Evolutionary conservation across 2,113 vertebrate genomes (phyloP), one percentile per base, ranked within the genome.

Genomic region (Apodemus speciosus): DNA sequence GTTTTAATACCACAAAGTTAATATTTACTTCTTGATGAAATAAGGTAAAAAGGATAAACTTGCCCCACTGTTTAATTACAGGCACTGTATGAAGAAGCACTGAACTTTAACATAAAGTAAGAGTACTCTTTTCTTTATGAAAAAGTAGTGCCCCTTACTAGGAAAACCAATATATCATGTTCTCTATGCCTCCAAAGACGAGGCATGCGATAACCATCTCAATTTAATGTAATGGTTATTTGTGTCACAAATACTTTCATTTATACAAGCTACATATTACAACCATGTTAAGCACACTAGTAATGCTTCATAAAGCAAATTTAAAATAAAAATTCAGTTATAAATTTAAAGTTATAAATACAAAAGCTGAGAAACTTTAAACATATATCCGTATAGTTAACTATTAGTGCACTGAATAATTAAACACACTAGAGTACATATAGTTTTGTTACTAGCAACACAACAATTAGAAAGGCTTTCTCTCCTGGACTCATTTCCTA

Each of bases 301-400:
- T 35, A 88, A 94, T 81, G 13, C 8, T 60, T 88, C 38, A 88
- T 83, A 73, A 90, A 92, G 51, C 35, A 95, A 85, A 71, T 84
- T 66, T 53, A 76, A 91, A 95, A 79, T 66, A 73, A 93, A 95
- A 92, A 92, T 64, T 94, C 35, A 58, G n/a, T 18, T 94, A 20
- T 90, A 93, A 94, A 94, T 80, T 93, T 93, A 90, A 93, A 93
- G 68, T 21, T 60, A 87, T 51, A 76, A 77, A 91, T 25, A 77
- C 53, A 83, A 96, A 83, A 60, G 49, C 30, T n/a, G 75, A 90
- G 58, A 92, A 81, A 91, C 92, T 71, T 35, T 62, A 92, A 84
- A 56, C 14, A 14, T 56, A 16, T 9, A 89, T 38, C 15, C 16
- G 13, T 85, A 79, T 89, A 32, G 62, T 71, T 94, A 92, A 90